Base-by-base conservation (phyloP, 2,888 invertebrate genomes). In the Hermodice carunculata region DNA sequence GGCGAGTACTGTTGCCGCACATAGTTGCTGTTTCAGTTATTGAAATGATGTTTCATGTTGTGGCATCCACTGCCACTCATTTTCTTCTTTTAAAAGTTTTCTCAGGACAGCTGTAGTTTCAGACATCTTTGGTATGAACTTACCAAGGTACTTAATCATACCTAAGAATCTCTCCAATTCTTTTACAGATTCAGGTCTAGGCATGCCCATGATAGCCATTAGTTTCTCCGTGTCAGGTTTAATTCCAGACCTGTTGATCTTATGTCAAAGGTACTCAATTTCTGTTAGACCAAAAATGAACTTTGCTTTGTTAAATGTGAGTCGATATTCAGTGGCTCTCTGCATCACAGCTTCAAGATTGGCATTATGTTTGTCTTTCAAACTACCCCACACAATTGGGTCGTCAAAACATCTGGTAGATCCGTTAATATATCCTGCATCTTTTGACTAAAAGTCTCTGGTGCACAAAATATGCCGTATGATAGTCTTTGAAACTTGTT, bases 1-100 rank as follows among this genome's bases (percentile, higher is more conserved):
- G 3, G 70, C 66, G 19, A 83, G 70, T 28, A 76, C 48, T 8
- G 61, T 54, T 14, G 67, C 63, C 8, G 58, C 52, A 11, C 40
- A 19, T n/a, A 78, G 52, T 14, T 61, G 28, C 22, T 53, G 31
- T 58, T 78, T 78, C 1, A 44, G 32, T 26, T 17, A 0, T 48
- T 3, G 22, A 40, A 63, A 57, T 2, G 42, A 28, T 29, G 22
- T 26, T 6, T 49, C 14, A 17, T 28, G 17, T 17, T 11, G 26
- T 28, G 6, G 3, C 8, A 34, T 11, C 52, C 52, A 52, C 8
- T 31, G 17, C 17, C n/a, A 52, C 3, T 29, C 3, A 5, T n/a
- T 34, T 4, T 26, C 52, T n/a, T 31, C 22, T 32, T 19, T 3
- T n/a, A 17, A 17, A 8, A 52, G 22, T n/a, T 34, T 29, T 31